phyloP scores from a whole-genome alignment of 2,797 vertebrate species.

The Alfaro cultratus region DNA sequence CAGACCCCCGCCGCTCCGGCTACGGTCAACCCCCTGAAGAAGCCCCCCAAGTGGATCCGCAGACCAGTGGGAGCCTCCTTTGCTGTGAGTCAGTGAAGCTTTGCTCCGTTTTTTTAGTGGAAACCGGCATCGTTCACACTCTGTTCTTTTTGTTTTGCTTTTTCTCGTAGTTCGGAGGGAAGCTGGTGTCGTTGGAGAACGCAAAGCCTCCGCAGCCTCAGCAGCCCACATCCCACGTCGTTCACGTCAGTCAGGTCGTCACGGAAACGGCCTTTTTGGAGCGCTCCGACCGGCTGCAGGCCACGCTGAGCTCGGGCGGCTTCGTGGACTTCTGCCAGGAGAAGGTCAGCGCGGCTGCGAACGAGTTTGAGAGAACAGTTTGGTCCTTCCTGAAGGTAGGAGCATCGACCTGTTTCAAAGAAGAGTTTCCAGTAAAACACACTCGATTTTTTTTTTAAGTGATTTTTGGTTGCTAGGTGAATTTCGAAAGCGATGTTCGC shows the following conservation, averaged over 20 bases:
- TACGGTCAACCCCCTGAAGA: conserved; percentile 88
- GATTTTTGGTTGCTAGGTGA: conserved; percentile 81
- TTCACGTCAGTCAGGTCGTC: conserved; percentile 93
- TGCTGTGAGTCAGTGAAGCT: conserved; percentile 82
- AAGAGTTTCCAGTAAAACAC: neutral
- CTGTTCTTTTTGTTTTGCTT: neutral
- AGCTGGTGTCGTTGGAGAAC: conserved; percentile 91
- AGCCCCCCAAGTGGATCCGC: conserved; percentile 95
- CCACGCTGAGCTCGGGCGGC: conserved; percentile 84
- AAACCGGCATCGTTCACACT: accelerated
- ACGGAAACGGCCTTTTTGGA: conserved; percentile 90
- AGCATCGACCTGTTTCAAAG: neutral
- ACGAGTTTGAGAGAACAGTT: conserved; percentile 90
- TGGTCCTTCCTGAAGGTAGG: conserved; percentile 97
- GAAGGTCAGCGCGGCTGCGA: conserved; percentile 85
- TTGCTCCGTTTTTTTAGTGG: neutral
- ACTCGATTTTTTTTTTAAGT: conserved; percentile 8
- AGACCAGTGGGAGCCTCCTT: conserved; percentile 94
- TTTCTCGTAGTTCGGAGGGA: conserved; percentile 89
- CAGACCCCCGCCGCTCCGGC: conserved; percentile 78
- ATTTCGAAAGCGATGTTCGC: conserved; percentile 92
- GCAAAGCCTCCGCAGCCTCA: conserved; percentile 79
- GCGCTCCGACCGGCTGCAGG: conserved; percentile 89
- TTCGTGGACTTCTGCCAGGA: conserved; percentile 90
- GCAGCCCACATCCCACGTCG: conserved; percentile 69